Evolutionary conservation across 2,888 invertebrate genomes (phyloP).

Genomic region (Entomobrya multifasciata): DNA sequence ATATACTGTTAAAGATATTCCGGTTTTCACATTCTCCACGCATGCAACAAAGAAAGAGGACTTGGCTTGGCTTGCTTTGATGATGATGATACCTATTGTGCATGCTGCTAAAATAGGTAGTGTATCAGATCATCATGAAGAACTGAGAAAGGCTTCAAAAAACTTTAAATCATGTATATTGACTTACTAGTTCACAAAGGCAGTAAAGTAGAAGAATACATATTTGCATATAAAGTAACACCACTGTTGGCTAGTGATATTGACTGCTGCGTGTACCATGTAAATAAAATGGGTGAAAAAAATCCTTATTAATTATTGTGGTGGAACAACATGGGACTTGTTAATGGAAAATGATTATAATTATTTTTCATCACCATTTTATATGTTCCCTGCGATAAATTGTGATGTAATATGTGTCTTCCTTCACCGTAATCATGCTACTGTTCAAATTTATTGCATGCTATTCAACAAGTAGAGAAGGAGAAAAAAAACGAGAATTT

Average conservation of each 20-base stretch:
- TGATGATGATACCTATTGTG: too few relatives aligned
- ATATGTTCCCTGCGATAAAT: conserved; percentile 54
- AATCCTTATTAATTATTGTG: conserved; percentile 26
- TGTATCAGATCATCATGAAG: too few relatives aligned
- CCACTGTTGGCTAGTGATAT: too few relatives aligned
- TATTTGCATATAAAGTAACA: too few relatives aligned
- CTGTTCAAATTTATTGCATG: conserved; percentile 63
- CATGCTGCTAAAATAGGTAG: too few relatives aligned
- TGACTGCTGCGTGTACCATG: background rate
- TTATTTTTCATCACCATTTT: conserved; percentile 51
- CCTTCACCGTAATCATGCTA: conserved; percentile 17
- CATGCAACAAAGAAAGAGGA: conserved; percentile 47
- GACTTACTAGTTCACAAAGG: too few relatives aligned
- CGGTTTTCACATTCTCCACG: conserved; percentile 54
- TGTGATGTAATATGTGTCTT: conserved; percentile 61
- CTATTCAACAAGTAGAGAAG: conserved; percentile 12
- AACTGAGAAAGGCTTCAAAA: too few relatives aligned
- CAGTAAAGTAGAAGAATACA: too few relatives aligned
- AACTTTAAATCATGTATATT: too few relatives aligned
- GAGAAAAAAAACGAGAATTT: conserved; percentile 3
- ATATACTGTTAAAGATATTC: conserved; percentile 59
- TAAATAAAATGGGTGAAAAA: conserved; percentile 6
- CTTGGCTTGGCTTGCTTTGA: too few relatives aligned
- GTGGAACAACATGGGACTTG: conserved; percentile 32
- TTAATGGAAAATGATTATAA: conserved; percentile 70